Base-by-base conservation (phyloP, 2,888 invertebrate species). In the Brenthis hecate region DNA sequence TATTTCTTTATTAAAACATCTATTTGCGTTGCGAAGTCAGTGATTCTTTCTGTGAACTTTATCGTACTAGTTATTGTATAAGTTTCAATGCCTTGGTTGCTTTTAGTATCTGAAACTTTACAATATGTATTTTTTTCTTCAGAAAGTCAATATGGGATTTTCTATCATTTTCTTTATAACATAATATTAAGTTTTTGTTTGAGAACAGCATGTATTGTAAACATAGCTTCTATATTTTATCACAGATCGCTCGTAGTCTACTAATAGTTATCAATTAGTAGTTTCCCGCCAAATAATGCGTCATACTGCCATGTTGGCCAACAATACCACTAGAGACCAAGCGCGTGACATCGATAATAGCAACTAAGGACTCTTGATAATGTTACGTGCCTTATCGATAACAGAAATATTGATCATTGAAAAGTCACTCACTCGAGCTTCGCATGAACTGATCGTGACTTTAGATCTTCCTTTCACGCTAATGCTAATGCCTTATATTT, bases 341-440 rank as follows among this genome's bases (percentile, higher is more conserved):
- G 87, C 84, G 80, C 90, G 89, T 89, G 89, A 86, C 83, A 78
- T 69, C 73, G 74, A 86, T 85, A 88, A 88, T 84, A 80, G 78
- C 78, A 82, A 83, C 79, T 82, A 81, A 79, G 79, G 76, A 77
- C 76, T 75, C 80, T 81, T 80, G 66, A 76, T 75, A 75, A 72
- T 69, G 72, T 76, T 80, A 74, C 91, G 90, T 91, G 91, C 81
- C 80, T 78, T 91, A 91, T 90, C 90, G 70, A 77, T 73, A 79
- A 80, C 80, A 79, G 71, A 72, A 75, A 72, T 76, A 80, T 80
- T 74, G 76, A 77, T 75, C 71, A 70, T 68, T 69, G 62, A 72
- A 73, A 72, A 72, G 69, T 71, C 70, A 69, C 65, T 72, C 62
- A 47, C 56, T 64, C 14, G 13, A 55, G 48, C 19, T 63, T 62